A percentile compares a stretch with the other conserved stretches of the same genome.
phyloP scores from a whole-genome alignment of 2,888 invertebrate genomes.

The Conistra vaccinii region DNA sequence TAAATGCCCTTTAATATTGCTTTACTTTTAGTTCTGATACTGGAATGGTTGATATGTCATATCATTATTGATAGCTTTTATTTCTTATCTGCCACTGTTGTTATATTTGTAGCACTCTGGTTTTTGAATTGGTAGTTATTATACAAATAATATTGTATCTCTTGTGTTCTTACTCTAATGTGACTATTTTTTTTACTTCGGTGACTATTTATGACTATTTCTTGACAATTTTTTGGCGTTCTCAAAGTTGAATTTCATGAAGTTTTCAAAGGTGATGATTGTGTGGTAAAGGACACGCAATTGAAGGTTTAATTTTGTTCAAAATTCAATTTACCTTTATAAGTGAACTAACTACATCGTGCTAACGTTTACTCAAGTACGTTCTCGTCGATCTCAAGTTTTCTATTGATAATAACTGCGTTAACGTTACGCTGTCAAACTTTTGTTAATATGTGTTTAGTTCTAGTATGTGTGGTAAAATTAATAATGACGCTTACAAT shows the following conservation, averaged over 20 bases:
- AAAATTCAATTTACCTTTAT: constrained; percentile 12
- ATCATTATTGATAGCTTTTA: neutral
- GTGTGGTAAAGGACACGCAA: no score
- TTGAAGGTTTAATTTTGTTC: neutral
- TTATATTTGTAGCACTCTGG: neutral
- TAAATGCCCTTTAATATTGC: neutral
- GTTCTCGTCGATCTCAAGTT: constrained; percentile 12
- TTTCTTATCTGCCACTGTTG: neutral
- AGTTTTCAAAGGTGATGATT: no score
- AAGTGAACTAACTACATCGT: neutral
- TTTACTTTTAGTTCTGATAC: no score
- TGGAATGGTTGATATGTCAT: neutral
- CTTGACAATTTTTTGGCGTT: no score
- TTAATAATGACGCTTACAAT: constrained; percentile 43
- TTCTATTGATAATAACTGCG: constrained; percentile 18
- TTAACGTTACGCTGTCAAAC: constrained; percentile 9
- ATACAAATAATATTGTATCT: neutral
- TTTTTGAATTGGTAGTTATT: neutral
- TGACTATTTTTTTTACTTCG: no score
- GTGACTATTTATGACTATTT: no score
- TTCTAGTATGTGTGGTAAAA: constrained; percentile 24
- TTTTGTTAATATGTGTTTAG: constrained; percentile 35
- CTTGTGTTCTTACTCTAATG: neutral
- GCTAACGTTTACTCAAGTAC: constrained; percentile 9
- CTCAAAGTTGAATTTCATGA: no score